phyloP scores from a whole-genome alignment of 2,113 vertebrate genomes.

The Melanerpes aurifrons region DNA sequence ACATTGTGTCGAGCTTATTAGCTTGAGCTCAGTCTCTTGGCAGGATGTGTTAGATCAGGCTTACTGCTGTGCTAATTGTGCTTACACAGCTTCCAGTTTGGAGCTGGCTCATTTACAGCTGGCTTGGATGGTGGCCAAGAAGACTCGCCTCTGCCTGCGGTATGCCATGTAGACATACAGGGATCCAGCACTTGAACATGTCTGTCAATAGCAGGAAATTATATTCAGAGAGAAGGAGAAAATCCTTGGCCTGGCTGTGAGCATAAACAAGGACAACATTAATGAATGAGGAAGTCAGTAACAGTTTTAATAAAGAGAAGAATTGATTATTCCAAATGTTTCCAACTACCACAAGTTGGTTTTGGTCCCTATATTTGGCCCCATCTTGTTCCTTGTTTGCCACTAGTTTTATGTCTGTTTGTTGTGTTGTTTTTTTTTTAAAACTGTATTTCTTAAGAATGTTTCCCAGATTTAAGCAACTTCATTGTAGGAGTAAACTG shows the following conservation, averaged over 20 bases:
- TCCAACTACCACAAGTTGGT: not conserved
- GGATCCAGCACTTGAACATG: conserved; percentile 29
- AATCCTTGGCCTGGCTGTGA: conserved; percentile 36
- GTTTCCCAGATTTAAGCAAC: not conserved
- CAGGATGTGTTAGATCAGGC: conserved; percentile 63
- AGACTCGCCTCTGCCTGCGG: conserved; percentile 55
- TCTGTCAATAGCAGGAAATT: conserved; percentile 65
- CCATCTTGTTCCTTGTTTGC: not conserved
- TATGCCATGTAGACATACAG: conserved; percentile 13
- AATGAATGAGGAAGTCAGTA: conserved; percentile 31
- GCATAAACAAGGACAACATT: conserved; percentile 30
- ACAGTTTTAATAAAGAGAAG: conserved; percentile 9
- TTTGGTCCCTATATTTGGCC: not conserved
- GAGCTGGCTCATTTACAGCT: conserved; percentile 70
- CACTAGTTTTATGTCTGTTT: not conserved
- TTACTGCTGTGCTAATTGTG: conserved; percentile 71
- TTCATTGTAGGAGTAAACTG: not conserved
- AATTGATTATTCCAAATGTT: not conserved
- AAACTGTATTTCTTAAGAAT: not conserved
- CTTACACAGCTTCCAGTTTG: conserved; percentile 70
- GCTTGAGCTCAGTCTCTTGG: conserved; percentile 60
- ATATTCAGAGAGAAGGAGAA: conserved; percentile 30
- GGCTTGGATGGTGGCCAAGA: conserved; percentile 57
- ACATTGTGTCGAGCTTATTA: not conserved
- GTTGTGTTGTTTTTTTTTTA: not conserved